Conservation (phyloP, 2,888 invertebrate genomes). For the Ditylenchus weischeri region DNA sequence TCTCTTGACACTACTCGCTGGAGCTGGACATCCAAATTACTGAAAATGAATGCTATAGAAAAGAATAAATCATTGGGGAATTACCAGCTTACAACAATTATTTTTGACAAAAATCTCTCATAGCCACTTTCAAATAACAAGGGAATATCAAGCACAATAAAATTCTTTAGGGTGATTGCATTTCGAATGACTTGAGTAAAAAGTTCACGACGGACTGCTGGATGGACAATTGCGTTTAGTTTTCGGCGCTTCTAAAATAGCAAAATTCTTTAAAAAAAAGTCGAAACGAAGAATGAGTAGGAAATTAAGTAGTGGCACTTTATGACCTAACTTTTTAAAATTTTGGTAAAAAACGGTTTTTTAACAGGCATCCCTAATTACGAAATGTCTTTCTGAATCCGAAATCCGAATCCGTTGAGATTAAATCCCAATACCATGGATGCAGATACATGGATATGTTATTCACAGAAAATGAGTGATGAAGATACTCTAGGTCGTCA, state of each 20-base stretch:
- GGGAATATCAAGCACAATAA: slow-evolving; percentile 52
- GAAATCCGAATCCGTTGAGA: too few relatives aligned
- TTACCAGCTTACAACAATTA: slow-evolving; percentile 51
- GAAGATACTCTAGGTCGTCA: too few relatives aligned
- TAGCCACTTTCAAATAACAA: slow-evolving; percentile 50
- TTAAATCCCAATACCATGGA: too few relatives aligned
- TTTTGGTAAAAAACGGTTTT: too few relatives aligned
- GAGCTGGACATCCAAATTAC: slow-evolving; percentile 44
- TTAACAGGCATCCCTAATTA: too few relatives aligned
- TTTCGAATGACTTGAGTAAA: slow-evolving; percentile 38
- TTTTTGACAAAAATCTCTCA: slow-evolving; percentile 44
- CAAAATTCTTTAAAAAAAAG: background rate
- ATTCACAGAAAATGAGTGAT: too few relatives aligned
- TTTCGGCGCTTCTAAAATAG: slow-evolving; percentile 42
- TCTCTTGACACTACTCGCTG: slow-evolving; percentile 47
- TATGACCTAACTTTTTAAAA: too few relatives aligned
- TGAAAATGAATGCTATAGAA: slow-evolving; percentile 30
- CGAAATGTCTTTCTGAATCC: too few relatives aligned
- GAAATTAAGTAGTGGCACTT: slow-evolving; percentile 1
- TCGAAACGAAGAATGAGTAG: background rate
- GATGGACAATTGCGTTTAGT: slow-evolving; percentile 51
- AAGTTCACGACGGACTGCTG: slow-evolving; percentile 48
- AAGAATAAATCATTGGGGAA: background rate
- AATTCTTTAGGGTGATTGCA: slow-evolving; percentile 36
- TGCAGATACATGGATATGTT: too few relatives aligned